Conservation (phyloP, 2,113 vertebrate genomes). For the Aldabrachelys gigantea region DNA sequence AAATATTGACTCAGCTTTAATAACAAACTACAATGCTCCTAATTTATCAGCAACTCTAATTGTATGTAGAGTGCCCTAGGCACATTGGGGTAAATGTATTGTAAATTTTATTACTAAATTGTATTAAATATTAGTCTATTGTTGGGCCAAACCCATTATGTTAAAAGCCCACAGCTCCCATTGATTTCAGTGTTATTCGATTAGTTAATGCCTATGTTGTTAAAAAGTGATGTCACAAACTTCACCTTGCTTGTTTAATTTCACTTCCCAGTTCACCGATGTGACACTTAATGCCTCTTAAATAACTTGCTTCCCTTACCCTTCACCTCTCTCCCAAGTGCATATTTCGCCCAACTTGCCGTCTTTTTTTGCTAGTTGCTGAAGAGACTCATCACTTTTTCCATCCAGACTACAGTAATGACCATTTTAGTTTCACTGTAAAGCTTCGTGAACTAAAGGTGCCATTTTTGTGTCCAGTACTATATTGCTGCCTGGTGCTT, state of each 20-base stretch:
- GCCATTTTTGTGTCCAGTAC: background rate
- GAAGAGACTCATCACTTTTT: too few species aligned
- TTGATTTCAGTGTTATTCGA: conserved; percentile 32
- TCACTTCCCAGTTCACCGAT: background rate
- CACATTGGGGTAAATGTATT: background rate
- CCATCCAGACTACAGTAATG: background rate
- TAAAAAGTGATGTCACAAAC: background rate
- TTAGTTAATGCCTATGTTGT: conserved; percentile 18
- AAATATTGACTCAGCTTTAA: background rate
- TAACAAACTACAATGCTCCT: background rate
- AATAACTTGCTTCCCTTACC: background rate
- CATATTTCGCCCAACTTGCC: background rate
- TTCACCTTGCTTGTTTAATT: conserved; percentile 27
- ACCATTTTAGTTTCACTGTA: background rate
- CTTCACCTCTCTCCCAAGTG: accelerated
- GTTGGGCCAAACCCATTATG: conserved; percentile 29
- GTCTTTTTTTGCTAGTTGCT: background rate
- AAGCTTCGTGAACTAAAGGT: background rate
- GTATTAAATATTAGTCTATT: conserved; percentile 40
- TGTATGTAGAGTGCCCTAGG: conserved; percentile 34
- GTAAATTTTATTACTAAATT: conserved; percentile 1
- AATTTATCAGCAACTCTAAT: conserved; percentile 43
- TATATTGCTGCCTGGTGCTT: background rate
- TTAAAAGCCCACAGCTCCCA: conserved; percentile 28
- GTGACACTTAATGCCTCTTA: background rate